A percentile compares a stretch with the other conserved stretches of the same genome.
Conservation (phyloP, 2,113 vertebrate genomes). For the Cisticola juncidis region DNA sequence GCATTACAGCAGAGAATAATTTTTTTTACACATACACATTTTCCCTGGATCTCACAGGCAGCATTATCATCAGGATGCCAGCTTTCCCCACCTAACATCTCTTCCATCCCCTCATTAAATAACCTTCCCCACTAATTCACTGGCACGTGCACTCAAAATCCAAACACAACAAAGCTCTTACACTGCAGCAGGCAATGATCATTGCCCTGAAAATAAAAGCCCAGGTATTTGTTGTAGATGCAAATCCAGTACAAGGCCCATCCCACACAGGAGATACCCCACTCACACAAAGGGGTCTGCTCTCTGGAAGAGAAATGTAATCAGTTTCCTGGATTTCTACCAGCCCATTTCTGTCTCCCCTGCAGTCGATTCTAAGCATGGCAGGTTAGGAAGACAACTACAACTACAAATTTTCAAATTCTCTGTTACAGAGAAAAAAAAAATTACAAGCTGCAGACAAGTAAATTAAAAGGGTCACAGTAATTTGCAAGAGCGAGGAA, state of each 20-base stretch:
- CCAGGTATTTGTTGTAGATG: background rate
- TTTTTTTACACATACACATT: background rate
- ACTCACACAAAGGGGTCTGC: background rate
- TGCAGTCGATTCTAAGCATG: accelerated
- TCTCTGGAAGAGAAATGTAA: background rate
- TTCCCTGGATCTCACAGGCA: background rate
- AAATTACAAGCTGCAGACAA: background rate
- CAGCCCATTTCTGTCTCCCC: background rate
- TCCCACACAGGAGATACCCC: background rate
- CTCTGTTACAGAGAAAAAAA: background rate
- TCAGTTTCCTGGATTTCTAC: background rate
- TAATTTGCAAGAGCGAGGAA: background rate
- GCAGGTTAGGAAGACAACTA: background rate
- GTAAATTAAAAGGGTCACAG: slow-evolving; percentile 34
- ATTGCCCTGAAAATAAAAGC: background rate
- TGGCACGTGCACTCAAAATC: background rate
- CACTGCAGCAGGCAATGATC: background rate
- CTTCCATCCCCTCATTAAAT: background rate
- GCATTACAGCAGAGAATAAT: background rate
- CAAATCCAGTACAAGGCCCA: background rate
- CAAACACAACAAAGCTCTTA: background rate
- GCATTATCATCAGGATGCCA: background rate
- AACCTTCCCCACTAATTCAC: background rate
- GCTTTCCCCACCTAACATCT: background rate
- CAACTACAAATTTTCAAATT: background rate